Base-by-base conservation (phyloP, 1,140 invertebrate species). In the Nomia melanderi region DNA sequence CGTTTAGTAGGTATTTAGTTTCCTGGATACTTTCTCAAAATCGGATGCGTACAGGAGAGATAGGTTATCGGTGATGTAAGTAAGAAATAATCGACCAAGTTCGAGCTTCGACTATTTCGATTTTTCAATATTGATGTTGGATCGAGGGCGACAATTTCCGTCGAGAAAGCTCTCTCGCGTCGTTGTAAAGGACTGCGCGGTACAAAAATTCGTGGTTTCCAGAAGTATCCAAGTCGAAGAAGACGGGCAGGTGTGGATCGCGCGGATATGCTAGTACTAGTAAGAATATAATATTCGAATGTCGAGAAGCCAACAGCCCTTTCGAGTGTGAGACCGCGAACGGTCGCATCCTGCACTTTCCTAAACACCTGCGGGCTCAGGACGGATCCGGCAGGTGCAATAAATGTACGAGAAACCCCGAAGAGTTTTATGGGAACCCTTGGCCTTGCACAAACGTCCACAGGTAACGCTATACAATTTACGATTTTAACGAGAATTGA, bases 281-380 rank as follows among this genome's bases (percentile, higher is more conserved):
- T 33, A 76, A 56, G 39, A 39, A 63, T 53, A 77, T 69, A 79
- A 80, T 77, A 71, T 80, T 80, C 63, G 41, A 80, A 31, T 47
- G 47, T 66, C 59, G 65, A 77, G 54, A 76, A 69, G 67, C n/a
- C 20, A 62, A 36, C 33, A 44, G 57, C 31, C 33, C 77, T 54
- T 41, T 54, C 41, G 36, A 70, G 25, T n/a, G 27, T 8, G 29
- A 47, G 53, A 70, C 41, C 44, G 47, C 41, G 29, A 79, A 39
- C 59, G 69, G 67, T 66, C 75, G 53, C 59, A 76, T 78, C 79
- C 75, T 81, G 67, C 57, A 47, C 64, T 79, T 73, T 76, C 53
- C 82, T 79, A 85, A 82, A 67, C 84, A 85, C 79, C 82, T 84
- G 84, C 84, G 60, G 59, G 64, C 69, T 33, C 71, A 73, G 36